Base-by-base conservation (phyloP, 2,113 vertebrate species). In the Aldabrachelys gigantea region DNA sequence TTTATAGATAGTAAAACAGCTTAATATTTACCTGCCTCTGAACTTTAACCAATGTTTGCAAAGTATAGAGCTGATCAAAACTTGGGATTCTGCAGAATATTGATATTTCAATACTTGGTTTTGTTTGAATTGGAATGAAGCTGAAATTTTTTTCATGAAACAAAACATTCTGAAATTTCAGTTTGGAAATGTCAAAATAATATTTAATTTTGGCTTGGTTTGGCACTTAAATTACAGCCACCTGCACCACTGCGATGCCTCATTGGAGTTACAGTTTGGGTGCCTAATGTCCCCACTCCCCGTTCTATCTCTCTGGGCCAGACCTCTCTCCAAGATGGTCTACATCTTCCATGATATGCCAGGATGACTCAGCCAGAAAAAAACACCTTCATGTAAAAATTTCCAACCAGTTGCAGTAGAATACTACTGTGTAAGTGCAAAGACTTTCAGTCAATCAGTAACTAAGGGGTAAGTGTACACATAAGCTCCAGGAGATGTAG, bases 211-310 rank as follows among this genome's bases (percentile, higher is more conserved):
- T 85, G 53, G 24, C 14, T 82, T 29, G 52, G 14, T 17, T 78
- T 82, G 4, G 24, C 9, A 53, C 31, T 62, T 91, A 14, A 83
- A 44, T 22, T 50, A 1, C 24, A 76, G 47, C 72, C 88, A 5
- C n/a, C 69, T 62, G 44, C 72, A 69, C 41, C 47, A 62, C 72
- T 9, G 25, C 80, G 44, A 16, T 0, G 0, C 2, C 44, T 75
- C 29, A 85, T 19, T 31, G 4, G 35, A 57, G 84, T 50, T 78
- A 81, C n/a, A 29, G 1, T 16, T 12, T 41, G 53, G 17, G 44
- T 22, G 29, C 72, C 27, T 38, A n/a, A 0, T 0, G 1, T 75
- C 19, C 2, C 38, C 84, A 38, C 44, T 78, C 47, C 10, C 47
- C 10, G 10, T 49, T 49, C 47, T 49, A 69, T n/a, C 50, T 14